Conservation (phyloP, 2,797 vertebrate species). For the Anguilla obscura region DNA sequence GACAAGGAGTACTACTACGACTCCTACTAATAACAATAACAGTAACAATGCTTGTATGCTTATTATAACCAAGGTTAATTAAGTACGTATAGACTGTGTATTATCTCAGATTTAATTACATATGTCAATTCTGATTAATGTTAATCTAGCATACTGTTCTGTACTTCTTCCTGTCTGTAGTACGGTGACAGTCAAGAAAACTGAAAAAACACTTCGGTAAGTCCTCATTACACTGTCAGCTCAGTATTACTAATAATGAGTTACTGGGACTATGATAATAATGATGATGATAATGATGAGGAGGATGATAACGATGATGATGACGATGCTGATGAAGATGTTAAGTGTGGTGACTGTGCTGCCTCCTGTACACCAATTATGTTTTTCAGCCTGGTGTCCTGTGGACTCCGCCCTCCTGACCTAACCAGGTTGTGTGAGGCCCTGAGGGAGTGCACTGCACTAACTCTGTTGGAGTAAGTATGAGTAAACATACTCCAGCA, state of each 20-base stretch:
- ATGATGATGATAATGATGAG: slow-evolving; percentile 7
- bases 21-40: background rate
- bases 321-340: background rate
- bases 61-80: background rate
- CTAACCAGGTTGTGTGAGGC: slow-evolving; percentile 64
- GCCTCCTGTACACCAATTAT: background rate
- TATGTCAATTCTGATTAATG: background rate
- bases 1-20: background rate
- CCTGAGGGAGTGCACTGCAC: slow-evolving; percentile 58
- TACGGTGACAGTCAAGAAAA: background rate
- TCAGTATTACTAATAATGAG: background rate
- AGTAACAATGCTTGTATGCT: background rate
- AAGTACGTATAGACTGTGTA: background rate
- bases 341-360: slow-evolving; percentile 10
- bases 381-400: slow-evolving; percentile 63
- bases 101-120: background rate
- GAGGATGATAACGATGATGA: background rate
- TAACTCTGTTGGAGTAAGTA: slow-evolving; percentile 81
- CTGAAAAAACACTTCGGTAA: slow-evolving; percentile 58
- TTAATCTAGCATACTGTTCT: background rate
- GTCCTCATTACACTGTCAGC: slow-evolving; percentile 19
- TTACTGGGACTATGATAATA: background rate
- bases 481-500: background rate
- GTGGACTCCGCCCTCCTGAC: slow-evolving; percentile 61
- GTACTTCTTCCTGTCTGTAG: slow-evolving; percentile 12